Evolutionary conservation across 2,888 invertebrate species (phyloP), one percentile per base, ranked within the genome.

Genomic region (Helicoverpa assulta): DNA sequence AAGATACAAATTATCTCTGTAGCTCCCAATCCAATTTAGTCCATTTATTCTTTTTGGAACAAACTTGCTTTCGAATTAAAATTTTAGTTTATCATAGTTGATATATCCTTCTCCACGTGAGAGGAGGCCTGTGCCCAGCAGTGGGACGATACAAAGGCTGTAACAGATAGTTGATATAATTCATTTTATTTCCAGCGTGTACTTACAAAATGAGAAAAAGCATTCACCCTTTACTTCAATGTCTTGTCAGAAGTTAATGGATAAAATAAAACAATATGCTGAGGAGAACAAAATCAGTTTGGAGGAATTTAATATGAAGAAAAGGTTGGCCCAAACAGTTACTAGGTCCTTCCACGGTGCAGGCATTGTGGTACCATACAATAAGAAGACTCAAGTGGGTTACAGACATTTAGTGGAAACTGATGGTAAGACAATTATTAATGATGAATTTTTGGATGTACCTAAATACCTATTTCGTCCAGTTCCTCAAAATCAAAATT

Each of bases 341-440:
- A 94, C 98, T 0, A 97, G 96, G 89, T 97, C 98, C 43, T 97
- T 98, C 83, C 98, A 98, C 90, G 97, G 97, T 67, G 97, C 97
- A 54, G 99, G 99, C 18, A 97, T 99, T 84, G 97, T 98, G 37
- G 99, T 99, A 1, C 99, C 99, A 0, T 97, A 97, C 67, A 96
- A 98, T 84, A 97, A 97, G 86, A 98, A 97, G 89, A 97, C 97
- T 0, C 97, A 98, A 86, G 88, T 98, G 5, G 99, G 99, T 0
- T 99, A 99, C 89, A 96, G 99, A 75, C 97, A 94, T 60, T 91
- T 97, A 51, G 96, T 97, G 51, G 97, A 97, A 83, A 97, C 96
- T 73, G 96, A 98, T 91, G 96, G 97, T 96, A 95, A 89, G 79
- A 73, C 29, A 6, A 19, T 0, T 14, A 40, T 3, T 33, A 26